A percentile compares a stretch with the other conserved stretches of the same genome.
Evolutionary conservation across 2,113 vertebrate genomes (phyloP).

Genomic region (Poecilia latipinna): DNA sequence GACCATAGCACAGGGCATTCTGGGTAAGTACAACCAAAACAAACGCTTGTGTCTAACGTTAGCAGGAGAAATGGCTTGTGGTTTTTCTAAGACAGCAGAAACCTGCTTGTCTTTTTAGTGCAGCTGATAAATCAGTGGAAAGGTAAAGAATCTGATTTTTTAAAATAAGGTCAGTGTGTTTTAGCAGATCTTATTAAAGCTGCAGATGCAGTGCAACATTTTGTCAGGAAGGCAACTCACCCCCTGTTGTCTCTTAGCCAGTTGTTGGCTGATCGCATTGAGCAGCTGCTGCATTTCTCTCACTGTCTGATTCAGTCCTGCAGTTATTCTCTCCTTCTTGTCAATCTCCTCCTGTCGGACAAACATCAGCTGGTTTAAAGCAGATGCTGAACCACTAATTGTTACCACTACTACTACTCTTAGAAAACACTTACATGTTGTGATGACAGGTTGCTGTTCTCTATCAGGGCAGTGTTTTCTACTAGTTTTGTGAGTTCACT

Average conservation of each 20-base stretch:
- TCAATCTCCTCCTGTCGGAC: slow-evolving; percentile 86
- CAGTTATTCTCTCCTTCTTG: slow-evolving; percentile 84
- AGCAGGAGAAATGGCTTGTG: no score
- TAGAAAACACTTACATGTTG: slow-evolving; percentile 79
- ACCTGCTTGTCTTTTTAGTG: no score
- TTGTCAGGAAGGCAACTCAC: slow-evolving; percentile 29
- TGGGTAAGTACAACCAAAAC: no score
- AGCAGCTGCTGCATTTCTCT: slow-evolving; percentile 92
- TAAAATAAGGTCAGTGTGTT: no score
- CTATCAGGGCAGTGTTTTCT: slow-evolving; percentile 85
- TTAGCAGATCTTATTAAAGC: background rate
- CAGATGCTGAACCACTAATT: background rate
- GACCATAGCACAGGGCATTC: no score
- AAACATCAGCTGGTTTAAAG: slow-evolving; percentile 11
- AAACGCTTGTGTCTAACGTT: no score
- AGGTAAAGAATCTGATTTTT: no score
- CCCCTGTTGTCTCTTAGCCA: slow-evolving; percentile 74
- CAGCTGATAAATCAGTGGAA: no score
- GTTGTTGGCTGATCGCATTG: slow-evolving; percentile 86
- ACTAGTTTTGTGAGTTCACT: slow-evolving; percentile 88
- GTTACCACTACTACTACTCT: background rate
- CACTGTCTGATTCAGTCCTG: slow-evolving; percentile 90
- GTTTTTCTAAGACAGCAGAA: no score
- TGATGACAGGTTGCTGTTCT: slow-evolving; percentile 87
- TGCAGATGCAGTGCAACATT: background rate